phyloP scores from a whole-genome alignment of 2,113 vertebrate species.

The Brachyhypopomus occidentalis region DNA sequence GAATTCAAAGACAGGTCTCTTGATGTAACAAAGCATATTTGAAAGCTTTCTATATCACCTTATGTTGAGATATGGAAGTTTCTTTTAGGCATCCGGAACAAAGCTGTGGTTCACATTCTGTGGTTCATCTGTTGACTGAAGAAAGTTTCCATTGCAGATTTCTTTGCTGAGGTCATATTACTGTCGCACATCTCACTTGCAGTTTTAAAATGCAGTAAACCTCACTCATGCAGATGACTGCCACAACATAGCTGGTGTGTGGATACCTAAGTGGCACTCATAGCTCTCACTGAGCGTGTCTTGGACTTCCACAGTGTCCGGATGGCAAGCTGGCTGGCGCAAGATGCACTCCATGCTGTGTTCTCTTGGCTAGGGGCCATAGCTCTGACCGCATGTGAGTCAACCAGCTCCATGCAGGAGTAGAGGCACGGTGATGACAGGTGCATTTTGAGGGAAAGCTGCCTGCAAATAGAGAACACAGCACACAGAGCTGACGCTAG shows the following conservation, averaged over 20 bases:
- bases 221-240: neutral
- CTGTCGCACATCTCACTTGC: neutral
- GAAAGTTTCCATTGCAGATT: neutral
- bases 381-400: neutral
- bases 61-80: neutral
- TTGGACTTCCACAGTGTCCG: neutral
- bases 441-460: neutral
- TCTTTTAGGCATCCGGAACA: neutral
- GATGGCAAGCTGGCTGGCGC: neutral
- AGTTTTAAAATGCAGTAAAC: neutral
- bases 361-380: neutral
- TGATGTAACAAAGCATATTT: neutral
- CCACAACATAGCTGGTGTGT: neutral
- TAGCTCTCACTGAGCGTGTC: neutral
- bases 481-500: neutral
- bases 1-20: neutral
- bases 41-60: neutral
- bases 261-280: neutral
- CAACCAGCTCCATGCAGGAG: neutral
- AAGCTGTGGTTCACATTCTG: neutral
- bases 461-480: neutral
- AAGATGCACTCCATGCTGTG: too few relatives aligned
- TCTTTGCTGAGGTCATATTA: neutral
- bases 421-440: neutral
- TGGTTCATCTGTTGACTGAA: neutral